Evolutionary conservation across 2,888 invertebrate genomes (phyloP).

Genomic region (Girardia tigrina): DNA sequence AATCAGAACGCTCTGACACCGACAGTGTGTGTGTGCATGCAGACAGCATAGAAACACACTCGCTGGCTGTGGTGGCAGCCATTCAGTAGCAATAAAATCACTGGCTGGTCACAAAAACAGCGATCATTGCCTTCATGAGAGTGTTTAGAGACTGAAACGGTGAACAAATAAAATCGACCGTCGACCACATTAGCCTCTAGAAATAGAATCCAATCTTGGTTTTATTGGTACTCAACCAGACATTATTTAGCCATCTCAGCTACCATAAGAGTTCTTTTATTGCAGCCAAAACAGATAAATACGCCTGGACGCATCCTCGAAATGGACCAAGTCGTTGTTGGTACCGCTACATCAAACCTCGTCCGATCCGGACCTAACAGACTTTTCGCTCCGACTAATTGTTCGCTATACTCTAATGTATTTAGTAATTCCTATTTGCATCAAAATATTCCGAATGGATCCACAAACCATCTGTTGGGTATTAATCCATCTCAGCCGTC

Average conservation of each 20-base stretch:
- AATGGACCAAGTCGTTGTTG: constrained; percentile 23
- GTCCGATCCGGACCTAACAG: constrained; percentile 3
- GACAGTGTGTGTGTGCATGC: background rate
- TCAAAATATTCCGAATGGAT: constrained; percentile 2
- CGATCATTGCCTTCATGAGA: background rate
- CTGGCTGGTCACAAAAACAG: constrained; percentile 23
- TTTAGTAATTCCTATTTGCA: constrained; percentile 8
- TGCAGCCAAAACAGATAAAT: constrained; percentile 23
- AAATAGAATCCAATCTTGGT: constrained; percentile 20
- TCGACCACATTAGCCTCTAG: constrained; percentile 21
- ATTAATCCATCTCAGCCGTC: background rate
- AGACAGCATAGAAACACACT: background rate
- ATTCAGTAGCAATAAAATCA: constrained; percentile 23
- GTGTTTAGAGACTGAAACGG: constrained; percentile 10
- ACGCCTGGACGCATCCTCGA: constrained; percentile 23
- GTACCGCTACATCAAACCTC: constrained; percentile 10
- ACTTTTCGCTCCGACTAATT: background rate
- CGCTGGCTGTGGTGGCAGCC: background rate
- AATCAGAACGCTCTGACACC: background rate
- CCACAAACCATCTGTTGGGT: background rate
- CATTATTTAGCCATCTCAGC: constrained; percentile 23
- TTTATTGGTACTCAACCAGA: constrained; percentile 23
- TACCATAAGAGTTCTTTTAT: constrained; percentile 20
- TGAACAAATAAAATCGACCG: constrained; percentile 23
- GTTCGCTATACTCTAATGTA: background rate